phyloP scores from a whole-genome alignment of 2,113 vertebrate species.

The Machaerirhynchus nigripectus region DNA sequence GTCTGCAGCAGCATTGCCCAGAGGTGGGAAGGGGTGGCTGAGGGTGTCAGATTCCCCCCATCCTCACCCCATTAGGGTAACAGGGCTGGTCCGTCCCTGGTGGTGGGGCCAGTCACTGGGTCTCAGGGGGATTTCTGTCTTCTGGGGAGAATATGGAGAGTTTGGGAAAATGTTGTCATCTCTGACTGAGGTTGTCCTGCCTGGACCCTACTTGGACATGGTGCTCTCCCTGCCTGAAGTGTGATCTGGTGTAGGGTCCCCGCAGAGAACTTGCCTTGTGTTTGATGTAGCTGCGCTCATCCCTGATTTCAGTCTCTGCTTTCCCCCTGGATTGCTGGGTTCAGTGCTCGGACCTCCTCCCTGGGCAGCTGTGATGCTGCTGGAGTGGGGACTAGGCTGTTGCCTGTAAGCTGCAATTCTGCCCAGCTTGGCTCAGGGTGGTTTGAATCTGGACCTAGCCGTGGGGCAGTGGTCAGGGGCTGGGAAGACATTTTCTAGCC shows the following conservation, averaged over 20 bases:
- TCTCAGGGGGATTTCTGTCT: background rate
- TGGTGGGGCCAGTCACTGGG: accelerated
- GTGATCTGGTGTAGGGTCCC: background rate
- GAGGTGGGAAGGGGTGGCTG: background rate
- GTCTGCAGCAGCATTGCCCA: background rate
- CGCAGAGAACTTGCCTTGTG: background rate
- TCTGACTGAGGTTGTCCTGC: background rate
- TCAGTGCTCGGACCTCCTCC: background rate
- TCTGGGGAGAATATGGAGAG: background rate
- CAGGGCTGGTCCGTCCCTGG: background rate
- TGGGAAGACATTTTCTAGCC: background rate
- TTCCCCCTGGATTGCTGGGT: background rate
- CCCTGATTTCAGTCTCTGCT: background rate
- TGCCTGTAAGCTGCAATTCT: background rate
- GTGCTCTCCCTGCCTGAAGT: background rate
- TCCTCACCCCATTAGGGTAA: background rate
- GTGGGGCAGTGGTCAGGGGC: background rate
- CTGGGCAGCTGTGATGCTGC: background rate
- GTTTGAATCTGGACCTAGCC: background rate
- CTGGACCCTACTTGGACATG: background rate
- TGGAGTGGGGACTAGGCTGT: background rate
- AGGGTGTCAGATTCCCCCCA: background rate
- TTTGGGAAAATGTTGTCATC: background rate
- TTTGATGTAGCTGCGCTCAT: background rate
- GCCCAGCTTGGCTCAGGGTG: background rate